A percentile compares a stretch with the other conserved stretches of the same genome.
Conservation (phyloP, 2,888 invertebrate genomes). For the Pristionchus exspectatus region DNA sequence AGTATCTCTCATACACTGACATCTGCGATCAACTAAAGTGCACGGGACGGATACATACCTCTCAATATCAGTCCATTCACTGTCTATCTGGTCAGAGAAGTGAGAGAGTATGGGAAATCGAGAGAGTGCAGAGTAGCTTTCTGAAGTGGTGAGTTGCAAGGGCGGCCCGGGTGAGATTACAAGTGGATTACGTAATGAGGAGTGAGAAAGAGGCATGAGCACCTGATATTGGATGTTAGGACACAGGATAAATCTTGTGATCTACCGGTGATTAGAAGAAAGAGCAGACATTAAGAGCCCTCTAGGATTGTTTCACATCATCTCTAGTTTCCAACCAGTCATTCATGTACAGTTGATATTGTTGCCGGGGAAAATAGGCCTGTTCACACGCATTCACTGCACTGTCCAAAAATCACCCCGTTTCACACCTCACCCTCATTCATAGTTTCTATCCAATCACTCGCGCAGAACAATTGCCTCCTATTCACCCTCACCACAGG, state of each 20-base stretch:
- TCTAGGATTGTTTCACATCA: not conserved
- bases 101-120: not conserved
- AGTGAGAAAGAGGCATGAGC: not conserved
- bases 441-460: not conserved
- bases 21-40: not conserved
- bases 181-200: conserved; percentile 43
- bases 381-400: not conserved
- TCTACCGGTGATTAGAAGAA: not conserved
- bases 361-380: not conserved
- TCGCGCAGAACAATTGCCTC: no score
- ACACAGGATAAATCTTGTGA: not conserved
- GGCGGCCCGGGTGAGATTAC: conserved; percentile 32
- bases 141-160: conserved; percentile 6
- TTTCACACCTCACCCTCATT: conserved; percentile 22
- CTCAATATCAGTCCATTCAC: no score
- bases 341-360: no score
- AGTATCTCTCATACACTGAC: not conserved
- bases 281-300: not conserved
- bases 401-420: not conserved
- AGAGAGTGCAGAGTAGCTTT: not conserved
- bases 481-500: not conserved
- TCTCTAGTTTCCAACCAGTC: no score
- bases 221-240: not conserved
- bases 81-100: not conserved
- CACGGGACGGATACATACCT: no score